phyloP scores from a whole-genome alignment of 2,113 vertebrate genomes.

The Montifringilla adamsi region DNA sequence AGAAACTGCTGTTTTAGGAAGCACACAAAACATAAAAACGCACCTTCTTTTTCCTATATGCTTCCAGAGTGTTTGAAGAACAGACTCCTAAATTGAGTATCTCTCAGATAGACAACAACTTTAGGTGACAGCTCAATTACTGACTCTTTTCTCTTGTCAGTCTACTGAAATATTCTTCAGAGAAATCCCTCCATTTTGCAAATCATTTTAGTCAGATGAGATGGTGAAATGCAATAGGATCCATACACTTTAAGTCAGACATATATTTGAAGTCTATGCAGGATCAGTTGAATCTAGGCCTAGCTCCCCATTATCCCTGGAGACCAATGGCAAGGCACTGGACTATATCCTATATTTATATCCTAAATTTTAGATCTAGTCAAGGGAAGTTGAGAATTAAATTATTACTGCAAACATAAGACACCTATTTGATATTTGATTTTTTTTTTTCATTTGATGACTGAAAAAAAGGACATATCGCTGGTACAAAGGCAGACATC shows the following conservation, averaged over 20 bases:
- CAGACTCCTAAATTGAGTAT: neutral
- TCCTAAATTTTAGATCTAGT: neutral
- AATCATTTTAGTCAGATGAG: neutral
- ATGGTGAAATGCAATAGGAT: fast-evolving
- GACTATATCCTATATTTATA: neutral
- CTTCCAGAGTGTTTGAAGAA: neutral
- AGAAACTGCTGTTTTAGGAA: neutral
- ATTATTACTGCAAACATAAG: neutral
- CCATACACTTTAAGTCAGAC: neutral
- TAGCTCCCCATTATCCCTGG: neutral
- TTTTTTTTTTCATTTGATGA: neutral
- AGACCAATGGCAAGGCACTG: neutral
- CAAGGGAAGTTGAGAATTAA: neutral
- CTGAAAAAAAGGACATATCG: neutral
- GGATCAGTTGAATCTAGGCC: neutral
- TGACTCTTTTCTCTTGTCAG: neutral
- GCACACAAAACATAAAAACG: neutral
- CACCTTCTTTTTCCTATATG: fast-evolving
- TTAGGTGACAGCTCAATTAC: neutral
- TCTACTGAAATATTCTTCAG: neutral
- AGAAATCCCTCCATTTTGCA: neutral
- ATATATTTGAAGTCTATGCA: neutral
- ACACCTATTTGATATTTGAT: neutral
- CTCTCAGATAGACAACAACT: neutral
- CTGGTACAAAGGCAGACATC: neutral